A percentile compares a stretch with the other conserved stretches of the same genome.
phyloP scores from a whole-genome alignment of 2,888 invertebrate genomes.

The Hypomecis atomaria region DNA sequence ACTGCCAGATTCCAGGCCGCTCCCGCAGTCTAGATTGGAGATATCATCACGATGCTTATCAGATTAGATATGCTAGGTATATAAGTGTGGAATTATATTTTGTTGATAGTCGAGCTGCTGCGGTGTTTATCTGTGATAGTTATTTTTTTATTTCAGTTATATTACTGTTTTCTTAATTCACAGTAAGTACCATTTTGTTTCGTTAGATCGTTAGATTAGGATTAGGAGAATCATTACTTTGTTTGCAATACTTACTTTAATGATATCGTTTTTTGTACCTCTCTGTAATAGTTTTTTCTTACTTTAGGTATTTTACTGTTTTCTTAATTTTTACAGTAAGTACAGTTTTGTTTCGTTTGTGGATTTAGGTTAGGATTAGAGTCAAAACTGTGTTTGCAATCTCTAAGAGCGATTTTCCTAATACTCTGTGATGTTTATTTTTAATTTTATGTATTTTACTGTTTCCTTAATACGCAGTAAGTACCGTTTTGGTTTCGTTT shows the following conservation, averaged over 20 bases:
- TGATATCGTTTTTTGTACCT: too few relatives aligned
- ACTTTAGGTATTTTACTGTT: not conserved
- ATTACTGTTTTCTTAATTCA: not conserved
- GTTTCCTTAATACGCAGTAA: not conserved
- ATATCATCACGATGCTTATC: not conserved
- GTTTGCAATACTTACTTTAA: too few relatives aligned
- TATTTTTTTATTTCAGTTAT: not conserved
- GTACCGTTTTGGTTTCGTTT: not conserved
- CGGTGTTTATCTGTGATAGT: slow-evolving; percentile 7
- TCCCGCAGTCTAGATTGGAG: not conserved
- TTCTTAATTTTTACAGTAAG: slow-evolving; percentile 1
- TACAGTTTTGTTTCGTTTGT: not conserved
- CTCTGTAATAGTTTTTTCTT: too few relatives aligned
- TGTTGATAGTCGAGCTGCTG: slow-evolving; percentile 2
- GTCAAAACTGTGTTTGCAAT: not conserved
- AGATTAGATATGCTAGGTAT: slow-evolving; percentile 12
- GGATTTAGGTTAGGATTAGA: not conserved
- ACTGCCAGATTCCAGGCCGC: not conserved
- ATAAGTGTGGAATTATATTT: not conserved
- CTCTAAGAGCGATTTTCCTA: too few relatives aligned
- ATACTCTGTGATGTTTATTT: too few relatives aligned
- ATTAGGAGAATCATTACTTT: not conserved
- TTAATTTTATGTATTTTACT: too few relatives aligned
- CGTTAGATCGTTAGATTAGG: too few relatives aligned
- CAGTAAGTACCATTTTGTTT: slow-evolving; percentile 2